These are phyloP conservation scores for Lithophane leautieri DNA, from an alignment of 2,888 invertebrate species.

Conservation along the genomic window DNA sequence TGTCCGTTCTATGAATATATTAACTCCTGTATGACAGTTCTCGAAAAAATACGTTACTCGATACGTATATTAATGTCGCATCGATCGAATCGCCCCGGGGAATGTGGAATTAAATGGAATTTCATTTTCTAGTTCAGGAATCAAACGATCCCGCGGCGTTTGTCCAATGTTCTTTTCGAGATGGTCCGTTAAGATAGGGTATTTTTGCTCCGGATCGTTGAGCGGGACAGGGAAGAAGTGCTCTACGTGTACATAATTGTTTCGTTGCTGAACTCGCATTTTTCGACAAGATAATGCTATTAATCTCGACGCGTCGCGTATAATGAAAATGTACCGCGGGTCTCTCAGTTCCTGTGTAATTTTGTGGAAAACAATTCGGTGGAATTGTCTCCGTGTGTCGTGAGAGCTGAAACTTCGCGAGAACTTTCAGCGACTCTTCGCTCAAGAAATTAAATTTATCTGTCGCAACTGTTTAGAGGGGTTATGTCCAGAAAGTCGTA, in stretches of 20 bases:
- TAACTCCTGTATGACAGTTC: slow-evolving; percentile 82
- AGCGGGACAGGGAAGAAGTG: slow-evolving; percentile 66
- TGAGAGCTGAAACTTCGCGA: slow-evolving; percentile 66
- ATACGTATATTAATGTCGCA: slow-evolving; percentile 87
- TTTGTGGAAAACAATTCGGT: slow-evolving; percentile 77
- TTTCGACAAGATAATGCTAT: slow-evolving; percentile 85
- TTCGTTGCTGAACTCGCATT: slow-evolving; percentile 80
- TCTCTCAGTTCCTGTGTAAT: slow-evolving; percentile 73
- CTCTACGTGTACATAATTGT: slow-evolving; percentile 79
- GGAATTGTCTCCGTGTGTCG: slow-evolving; percentile 73
- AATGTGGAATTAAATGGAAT: slow-evolving; percentile 83
- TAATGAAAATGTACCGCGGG: slow-evolving; percentile 84
- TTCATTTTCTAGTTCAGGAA: slow-evolving; percentile 89
- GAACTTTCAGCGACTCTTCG: slow-evolving; percentile 70
- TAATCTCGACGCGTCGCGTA: slow-evolving; percentile 79
- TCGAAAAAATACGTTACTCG: slow-evolving; percentile 79
- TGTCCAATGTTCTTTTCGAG: slow-evolving; percentile 75
- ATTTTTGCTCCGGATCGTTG: slow-evolving; percentile 79
- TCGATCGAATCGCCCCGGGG: slow-evolving; percentile 79
- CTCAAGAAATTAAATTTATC: slow-evolving; percentile 77
- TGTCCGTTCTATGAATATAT: slow-evolving; percentile 87
- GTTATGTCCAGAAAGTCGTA: slow-evolving; percentile 75
- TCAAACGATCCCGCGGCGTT: slow-evolving; percentile 82
- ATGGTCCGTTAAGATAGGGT: slow-evolving; percentile 77
- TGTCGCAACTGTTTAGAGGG: slow-evolving; percentile 65